Evolutionary conservation across 2,888 invertebrate species (phyloP).

Genomic region (Plagodis dolabraria): DNA sequence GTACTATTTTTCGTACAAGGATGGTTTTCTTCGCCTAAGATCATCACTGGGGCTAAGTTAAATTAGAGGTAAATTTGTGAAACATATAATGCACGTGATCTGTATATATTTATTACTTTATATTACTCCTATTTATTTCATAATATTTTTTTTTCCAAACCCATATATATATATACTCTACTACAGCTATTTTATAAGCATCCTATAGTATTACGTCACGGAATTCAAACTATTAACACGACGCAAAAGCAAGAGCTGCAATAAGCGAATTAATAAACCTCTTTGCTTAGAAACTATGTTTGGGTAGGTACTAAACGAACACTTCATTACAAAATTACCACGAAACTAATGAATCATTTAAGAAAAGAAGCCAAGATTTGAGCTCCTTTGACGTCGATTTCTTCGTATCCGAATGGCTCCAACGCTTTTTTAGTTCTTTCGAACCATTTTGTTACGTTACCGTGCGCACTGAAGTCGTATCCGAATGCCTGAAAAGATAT

Average conservation of each 20-base stretch:
- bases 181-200: too few relatives aligned
- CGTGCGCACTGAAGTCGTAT: conserved; percentile 83
- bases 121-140: too few relatives aligned
- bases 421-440: conserved; percentile 87
- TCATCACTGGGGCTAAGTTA: too few relatives aligned
- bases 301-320: conserved; percentile 34
- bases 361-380: conserved; percentile 81
- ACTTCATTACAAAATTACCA: conserved; percentile 50
- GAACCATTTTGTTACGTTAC: conserved; percentile 87
- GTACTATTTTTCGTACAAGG: too few relatives aligned
- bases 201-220: conserved; percentile 8
- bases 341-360: conserved; percentile 52
- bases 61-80: too few relatives aligned
- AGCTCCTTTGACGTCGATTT: conserved; percentile 86
- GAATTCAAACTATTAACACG: conserved; percentile 26
- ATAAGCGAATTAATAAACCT: conserved; percentile 50
- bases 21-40: too few relatives aligned
- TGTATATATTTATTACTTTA: too few relatives aligned
- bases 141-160: too few relatives aligned
- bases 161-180: too few relatives aligned
- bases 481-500: conserved; percentile 73
- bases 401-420: conserved; percentile 88
- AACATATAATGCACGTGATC: too few relatives aligned
- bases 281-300: conserved; percentile 40
- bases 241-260: conserved; percentile 30